Percentiles rank a stretch among this genome's conserved stretches.
Conservation (phyloP, 2,888 invertebrate species). For the Sarcophaga carnaria region DNA sequence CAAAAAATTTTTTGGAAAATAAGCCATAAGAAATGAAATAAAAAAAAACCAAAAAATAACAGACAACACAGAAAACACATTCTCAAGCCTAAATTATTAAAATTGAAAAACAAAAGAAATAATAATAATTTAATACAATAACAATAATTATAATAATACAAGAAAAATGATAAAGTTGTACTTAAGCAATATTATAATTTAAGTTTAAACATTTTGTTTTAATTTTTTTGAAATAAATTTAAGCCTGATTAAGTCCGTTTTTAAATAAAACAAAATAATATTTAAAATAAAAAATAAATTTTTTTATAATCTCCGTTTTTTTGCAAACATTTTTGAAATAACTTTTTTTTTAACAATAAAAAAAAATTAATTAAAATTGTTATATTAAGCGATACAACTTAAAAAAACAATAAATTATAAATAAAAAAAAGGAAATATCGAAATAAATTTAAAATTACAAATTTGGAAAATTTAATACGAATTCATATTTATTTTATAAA, state of each 20-base stretch:
- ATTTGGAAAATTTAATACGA: constrained; percentile 29
- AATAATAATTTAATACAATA: neutral
- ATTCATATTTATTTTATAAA: neutral
- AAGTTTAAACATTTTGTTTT: constrained; percentile 19
- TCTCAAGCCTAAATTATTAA: constrained; percentile 40
- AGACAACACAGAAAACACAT: constrained; percentile 43
- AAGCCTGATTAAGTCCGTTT: constrained; percentile 63
- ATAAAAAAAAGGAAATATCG: constrained; percentile 55
- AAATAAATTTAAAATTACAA: constrained; percentile 52
- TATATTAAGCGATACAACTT: neutral
- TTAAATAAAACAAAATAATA: constrained; percentile 36
- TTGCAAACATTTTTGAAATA: constrained; percentile 46
- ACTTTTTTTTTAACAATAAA: constrained; percentile 33
- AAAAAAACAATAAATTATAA: constrained; percentile 53
- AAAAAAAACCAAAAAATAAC: constrained; percentile 29
- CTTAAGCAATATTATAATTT: constrained; percentile 63
- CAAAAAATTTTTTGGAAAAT: constrained; percentile 54
- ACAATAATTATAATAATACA: neutral
- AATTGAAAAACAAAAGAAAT: constrained; percentile 9
- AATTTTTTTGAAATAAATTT: constrained; percentile 57
- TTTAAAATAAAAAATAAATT: constrained; percentile 29
- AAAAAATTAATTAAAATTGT: constrained; percentile 40
- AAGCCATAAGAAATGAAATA: neutral
- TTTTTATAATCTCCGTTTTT: constrained; percentile 49
- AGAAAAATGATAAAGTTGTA: constrained; percentile 22